phyloP scores from a whole-genome alignment of 1,140 invertebrate species.

The Patella vulgata region DNA sequence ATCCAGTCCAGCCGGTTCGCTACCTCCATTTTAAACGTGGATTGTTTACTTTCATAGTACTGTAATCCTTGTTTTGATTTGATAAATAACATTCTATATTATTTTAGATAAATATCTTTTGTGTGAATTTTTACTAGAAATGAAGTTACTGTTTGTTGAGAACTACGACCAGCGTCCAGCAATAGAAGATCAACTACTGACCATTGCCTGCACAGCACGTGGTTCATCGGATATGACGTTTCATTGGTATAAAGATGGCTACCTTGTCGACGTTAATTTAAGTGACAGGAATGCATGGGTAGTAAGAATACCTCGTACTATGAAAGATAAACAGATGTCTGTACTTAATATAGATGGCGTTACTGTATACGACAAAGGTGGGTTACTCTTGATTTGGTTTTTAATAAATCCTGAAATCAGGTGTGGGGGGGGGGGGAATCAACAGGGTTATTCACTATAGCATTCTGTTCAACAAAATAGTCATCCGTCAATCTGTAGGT shows the following conservation, averaged over 20 bases:
- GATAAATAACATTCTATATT: too few species aligned
- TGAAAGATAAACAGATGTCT: conserved; percentile 32
- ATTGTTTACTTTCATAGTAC: too few species aligned
- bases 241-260: conserved; percentile 43
- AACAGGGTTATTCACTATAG: too few species aligned
- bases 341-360: conserved; percentile 45
- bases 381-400: neutral
- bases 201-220: conserved; percentile 36
- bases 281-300: conserved; percentile 40
- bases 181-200: conserved; percentile 37
- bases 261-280: conserved; percentile 24
- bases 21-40: too few species aligned
- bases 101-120: too few species aligned
- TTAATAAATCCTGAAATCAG: neutral
- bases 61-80: too few species aligned
- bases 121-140: conserved; percentile 16
- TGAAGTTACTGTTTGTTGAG: conserved; percentile 29
- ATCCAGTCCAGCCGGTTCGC: too few species aligned
- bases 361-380: conserved; percentile 40
- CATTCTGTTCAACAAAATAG: too few species aligned
- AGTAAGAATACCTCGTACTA: conserved; percentile 22
- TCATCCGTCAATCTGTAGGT: too few species aligned
- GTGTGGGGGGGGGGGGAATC: too few species aligned
- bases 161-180: conserved; percentile 29
- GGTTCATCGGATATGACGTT: conserved; percentile 35